These are phyloP conservation scores for Chironomus riparius DNA, from an alignment of 2,888 invertebrate genomes.

Conservation along the genomic window DNA sequence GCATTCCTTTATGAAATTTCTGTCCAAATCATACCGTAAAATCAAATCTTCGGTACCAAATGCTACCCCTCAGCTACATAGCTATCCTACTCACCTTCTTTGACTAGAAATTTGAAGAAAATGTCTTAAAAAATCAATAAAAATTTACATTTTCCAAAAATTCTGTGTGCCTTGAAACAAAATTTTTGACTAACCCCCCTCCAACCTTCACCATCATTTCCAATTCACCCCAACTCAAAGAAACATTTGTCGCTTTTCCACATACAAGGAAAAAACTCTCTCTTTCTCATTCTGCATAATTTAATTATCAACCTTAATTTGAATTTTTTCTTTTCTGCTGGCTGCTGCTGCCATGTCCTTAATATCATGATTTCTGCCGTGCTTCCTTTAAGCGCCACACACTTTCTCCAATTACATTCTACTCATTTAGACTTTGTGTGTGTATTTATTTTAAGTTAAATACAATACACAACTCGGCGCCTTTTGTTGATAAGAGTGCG, in stretches of 20 bases:
- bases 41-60: too few relatives aligned
- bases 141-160: too few relatives aligned
- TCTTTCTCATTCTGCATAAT: slow-evolving; percentile 21
- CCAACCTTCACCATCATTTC: too few relatives aligned
- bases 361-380: neutral
- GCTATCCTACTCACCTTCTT: too few relatives aligned
- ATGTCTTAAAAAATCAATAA: too few relatives aligned
- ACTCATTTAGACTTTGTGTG: neutral
- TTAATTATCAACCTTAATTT: slow-evolving; percentile 11
- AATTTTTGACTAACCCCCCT: too few relatives aligned
- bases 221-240: too few relatives aligned
- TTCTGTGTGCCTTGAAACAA: too few relatives aligned
- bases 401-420: neutral
- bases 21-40: too few relatives aligned
- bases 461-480: neutral
- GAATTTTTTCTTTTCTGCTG: neutral
- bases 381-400: neutral
- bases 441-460: neutral
- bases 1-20: too few relatives aligned
- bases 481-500: neutral
- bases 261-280: neutral
- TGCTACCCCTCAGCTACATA: too few relatives aligned
- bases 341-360: neutral
- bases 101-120: too few relatives aligned
- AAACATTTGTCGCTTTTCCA: neutral